Evolutionary conservation across 2,888 invertebrate genomes (phyloP).

Genomic region (Coleophora deauratella): DNA sequence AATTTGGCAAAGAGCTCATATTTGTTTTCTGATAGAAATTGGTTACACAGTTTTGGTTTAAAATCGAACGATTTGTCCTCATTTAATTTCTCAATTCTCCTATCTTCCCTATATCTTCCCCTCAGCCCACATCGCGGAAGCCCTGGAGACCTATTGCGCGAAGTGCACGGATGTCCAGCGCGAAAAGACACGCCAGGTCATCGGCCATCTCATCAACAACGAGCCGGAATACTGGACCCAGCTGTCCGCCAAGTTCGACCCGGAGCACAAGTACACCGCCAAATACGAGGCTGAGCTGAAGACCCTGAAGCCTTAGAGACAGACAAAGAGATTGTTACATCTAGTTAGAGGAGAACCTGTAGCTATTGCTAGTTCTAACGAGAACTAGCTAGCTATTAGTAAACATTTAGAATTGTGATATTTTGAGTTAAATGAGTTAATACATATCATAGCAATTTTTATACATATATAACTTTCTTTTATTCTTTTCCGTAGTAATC

Average conservation of each 20-base stretch:
- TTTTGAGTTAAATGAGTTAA: too few relatives aligned
- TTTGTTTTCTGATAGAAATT: too few relatives aligned
- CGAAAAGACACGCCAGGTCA: constrained; percentile 25
- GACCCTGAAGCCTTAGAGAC: constrained; percentile 15
- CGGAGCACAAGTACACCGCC: constrained; percentile 32
- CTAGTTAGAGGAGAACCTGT: background rate
- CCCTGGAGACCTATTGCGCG: constrained; percentile 34
- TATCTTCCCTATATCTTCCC: background rate
- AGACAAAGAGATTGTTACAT: background rate
- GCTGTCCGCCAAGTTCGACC: constrained; percentile 49
- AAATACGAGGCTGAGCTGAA: constrained; percentile 39
- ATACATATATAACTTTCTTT: too few relatives aligned
- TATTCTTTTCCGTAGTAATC: too few relatives aligned
- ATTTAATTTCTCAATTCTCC: too few relatives aligned
- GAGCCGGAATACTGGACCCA: constrained; percentile 41
- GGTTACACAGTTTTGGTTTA: too few relatives aligned
- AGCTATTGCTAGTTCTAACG: too few relatives aligned
- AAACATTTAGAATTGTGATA: too few relatives aligned
- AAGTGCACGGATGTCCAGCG: constrained; percentile 36
- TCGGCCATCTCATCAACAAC: constrained; percentile 33
- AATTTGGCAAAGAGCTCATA: too few relatives aligned
- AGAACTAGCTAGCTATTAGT: too few relatives aligned
- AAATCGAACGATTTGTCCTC: too few relatives aligned
- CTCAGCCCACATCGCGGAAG: constrained; percentile 41
- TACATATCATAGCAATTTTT: too few relatives aligned